These are phyloP conservation scores for Acanthosepion pharaonis DNA, from an alignment of 2,888 invertebrate species.

Conservation along the genomic window DNA sequence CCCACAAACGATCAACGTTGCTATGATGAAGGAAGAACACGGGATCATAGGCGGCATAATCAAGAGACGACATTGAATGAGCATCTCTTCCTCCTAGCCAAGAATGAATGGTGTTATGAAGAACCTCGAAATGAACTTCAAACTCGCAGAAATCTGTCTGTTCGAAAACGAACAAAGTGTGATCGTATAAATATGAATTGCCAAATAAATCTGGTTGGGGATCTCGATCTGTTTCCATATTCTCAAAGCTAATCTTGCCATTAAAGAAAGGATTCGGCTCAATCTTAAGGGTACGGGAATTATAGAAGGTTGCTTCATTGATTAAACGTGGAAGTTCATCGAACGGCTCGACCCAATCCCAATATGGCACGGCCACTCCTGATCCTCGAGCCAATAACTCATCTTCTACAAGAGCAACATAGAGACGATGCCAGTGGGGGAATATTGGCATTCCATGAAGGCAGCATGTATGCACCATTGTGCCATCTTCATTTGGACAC, in stretches of 20 bases:
- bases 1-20: constrained; percentile 53
- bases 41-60: constrained; percentile 56
- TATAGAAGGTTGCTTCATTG: constrained; percentile 54
- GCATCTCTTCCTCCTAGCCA: constrained; percentile 53
- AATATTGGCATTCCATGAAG: constrained; percentile 55
- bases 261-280: constrained; percentile 54
- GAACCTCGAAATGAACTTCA: constrained; percentile 50
- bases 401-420: constrained; percentile 55
- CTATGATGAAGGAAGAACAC: constrained; percentile 57
- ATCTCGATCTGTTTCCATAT: constrained; percentile 49
- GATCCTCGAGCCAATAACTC: constrained; percentile 54
- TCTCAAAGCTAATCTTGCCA: constrained; percentile 49
- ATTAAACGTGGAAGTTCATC: constrained; percentile 51
- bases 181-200: constrained; percentile 49
- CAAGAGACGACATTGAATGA: constrained; percentile 52
- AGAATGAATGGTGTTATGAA: constrained; percentile 53
- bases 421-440: constrained; percentile 55
- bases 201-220: constrained; percentile 50
- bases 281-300: constrained; percentile 52
- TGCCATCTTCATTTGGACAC: constrained; percentile 50
- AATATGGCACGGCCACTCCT: constrained; percentile 53
- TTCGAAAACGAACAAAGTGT: constrained; percentile 50
- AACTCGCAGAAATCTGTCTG: constrained; percentile 52
- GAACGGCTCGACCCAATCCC: constrained; percentile 55
- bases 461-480: constrained; percentile 51